Evolutionary conservation across 2,113 vertebrate species (phyloP).

Genomic region (Heterochromis multidens): DNA sequence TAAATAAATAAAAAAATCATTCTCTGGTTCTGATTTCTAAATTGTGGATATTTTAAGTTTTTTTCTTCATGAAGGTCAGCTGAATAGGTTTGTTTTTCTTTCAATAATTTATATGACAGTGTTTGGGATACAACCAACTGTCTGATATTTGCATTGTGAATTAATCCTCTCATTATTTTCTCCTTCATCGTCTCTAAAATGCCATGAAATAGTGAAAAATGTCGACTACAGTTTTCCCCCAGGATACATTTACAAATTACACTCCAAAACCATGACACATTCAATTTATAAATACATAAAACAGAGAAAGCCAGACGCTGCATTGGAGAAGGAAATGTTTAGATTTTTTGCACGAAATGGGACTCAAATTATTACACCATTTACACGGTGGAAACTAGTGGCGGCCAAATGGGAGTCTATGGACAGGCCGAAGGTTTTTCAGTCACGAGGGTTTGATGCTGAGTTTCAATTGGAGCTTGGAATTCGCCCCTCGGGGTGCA

Average conservation of each 20-base stretch:
- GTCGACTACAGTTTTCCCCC: background rate
- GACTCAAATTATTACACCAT: background rate
- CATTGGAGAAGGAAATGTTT: background rate
- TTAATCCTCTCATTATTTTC: background rate
- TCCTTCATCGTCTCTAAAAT: background rate
- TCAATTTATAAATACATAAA: background rate
- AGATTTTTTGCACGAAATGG: background rate
- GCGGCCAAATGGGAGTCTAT: too few relatives aligned
- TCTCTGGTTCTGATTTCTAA: too few relatives aligned
- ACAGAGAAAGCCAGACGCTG: background rate
- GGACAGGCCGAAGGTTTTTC: too few relatives aligned
- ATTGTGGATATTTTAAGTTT: background rate
- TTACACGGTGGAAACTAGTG: background rate
- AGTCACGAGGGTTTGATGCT: too few relatives aligned
- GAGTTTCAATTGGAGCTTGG: too few relatives aligned
- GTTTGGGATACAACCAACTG: background rate
- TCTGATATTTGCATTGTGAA: background rate
- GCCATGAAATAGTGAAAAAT: background rate
- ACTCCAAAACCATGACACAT: background rate
- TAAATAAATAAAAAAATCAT: too few relatives aligned
- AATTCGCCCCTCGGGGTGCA: too few relatives aligned
- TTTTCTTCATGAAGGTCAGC: background rate
- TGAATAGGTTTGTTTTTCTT: background rate
- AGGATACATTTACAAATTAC: background rate
- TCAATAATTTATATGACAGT: background rate